phyloP scores from a whole-genome alignment of 2,113 vertebrate species.

The Ophiodon elongatus region DNA sequence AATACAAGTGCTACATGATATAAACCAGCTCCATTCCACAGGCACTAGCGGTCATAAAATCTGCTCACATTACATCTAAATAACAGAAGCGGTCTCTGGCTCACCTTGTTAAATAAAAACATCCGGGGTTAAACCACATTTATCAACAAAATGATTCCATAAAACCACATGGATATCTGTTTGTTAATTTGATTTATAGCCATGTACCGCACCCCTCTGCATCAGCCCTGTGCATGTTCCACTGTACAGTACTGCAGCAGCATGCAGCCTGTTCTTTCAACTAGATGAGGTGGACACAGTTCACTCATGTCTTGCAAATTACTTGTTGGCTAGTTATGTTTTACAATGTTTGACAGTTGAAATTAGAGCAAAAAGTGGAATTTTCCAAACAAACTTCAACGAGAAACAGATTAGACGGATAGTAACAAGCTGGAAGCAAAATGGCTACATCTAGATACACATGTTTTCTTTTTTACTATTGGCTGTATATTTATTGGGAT shows the following conservation, averaged over 20 bases:
- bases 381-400: constrained; percentile 26
- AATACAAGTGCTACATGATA: constrained; percentile 48
- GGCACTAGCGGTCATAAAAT: constrained; percentile 46
- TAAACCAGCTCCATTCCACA: constrained; percentile 58
- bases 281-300: background rate
- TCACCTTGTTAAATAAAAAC: constrained; percentile 65
- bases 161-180: constrained; percentile 53
- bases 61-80: constrained; percentile 63
- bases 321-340: background rate
- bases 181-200: constrained; percentile 47
- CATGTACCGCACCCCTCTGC: constrained; percentile 8
- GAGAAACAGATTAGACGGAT: background rate
- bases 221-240: background rate
- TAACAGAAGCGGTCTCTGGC: constrained; percentile 66
- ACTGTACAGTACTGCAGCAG: background rate
- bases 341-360: constrained; percentile 20
- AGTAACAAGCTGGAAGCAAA: background rate
- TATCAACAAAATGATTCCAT: constrained; percentile 51
- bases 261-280: constrained; percentile 12
- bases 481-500: background rate
- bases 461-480: background rate
- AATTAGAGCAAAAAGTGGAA: constrained; percentile 6
- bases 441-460: background rate
- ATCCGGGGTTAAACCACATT: constrained; percentile 61
- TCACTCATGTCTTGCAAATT: background rate